Evolutionary conservation across 2,797 vertebrate genomes (phyloP), one percentile per base, ranked within the genome.

Genomic region (Vireo griseus): DNA sequence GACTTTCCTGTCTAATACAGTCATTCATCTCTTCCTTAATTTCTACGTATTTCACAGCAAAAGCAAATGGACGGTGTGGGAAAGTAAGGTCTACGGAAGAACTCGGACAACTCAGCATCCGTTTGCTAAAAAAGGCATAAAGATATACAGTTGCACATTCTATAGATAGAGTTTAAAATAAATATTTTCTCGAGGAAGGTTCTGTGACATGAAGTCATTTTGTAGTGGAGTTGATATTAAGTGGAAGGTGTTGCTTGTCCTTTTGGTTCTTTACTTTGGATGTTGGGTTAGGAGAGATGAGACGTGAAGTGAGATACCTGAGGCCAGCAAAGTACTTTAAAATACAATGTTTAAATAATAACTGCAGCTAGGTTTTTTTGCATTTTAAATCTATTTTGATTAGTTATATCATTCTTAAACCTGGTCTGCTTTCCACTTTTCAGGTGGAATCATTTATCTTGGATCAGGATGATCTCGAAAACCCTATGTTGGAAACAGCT

Each of bases 361-460:
- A 33, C 3, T 55, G 3, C 13, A 48, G 3, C 29, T 28, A 33
- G 7, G 0, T 0, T 18, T 35, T 37, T 55, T 68, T 45, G 10
- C n/a, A 6, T 19, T 48, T 54, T 29, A 10, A 45, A 22, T 61
- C 3, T 45, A 0, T 59, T 68, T 71, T 14, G 15, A 22, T 85
- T 44, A 13, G 12, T 52, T 40, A 2, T 1, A 9, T 25, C 6
- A 0, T 33, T 87, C 26, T 80, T 57, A 50, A 61, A 37, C 9
- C 9, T 28, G 3, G 2, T 54, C 1, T 81, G 11, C 58, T 95
- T 10, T 35, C 35, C 35, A 0, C 59, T 73, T 86, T 61, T 72
- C 94, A 98, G 98, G 98, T 98, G 97, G 98, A 98, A 63, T 98
- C 98, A 2, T 98, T 98, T 73, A 98, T 98, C 97, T 97, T 98